Evolutionary conservation across 2,888 invertebrate genomes (phyloP).

Genomic region (Caenorhabditis japonica): DNA sequence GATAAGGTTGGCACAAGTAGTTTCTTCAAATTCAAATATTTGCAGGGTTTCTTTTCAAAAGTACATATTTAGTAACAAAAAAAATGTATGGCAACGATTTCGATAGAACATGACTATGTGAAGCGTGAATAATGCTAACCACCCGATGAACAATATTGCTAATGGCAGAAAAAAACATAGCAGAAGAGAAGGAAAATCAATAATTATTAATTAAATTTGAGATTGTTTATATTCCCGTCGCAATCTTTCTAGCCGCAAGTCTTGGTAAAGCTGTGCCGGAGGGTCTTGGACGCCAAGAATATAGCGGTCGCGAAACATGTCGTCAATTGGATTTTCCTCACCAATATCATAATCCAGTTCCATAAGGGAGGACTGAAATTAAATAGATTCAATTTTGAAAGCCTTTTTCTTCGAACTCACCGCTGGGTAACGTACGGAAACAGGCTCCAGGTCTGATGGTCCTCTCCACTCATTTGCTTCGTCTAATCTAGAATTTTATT

Average conservation of each 20-base stretch:
- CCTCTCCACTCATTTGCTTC: constrained; percentile 55
- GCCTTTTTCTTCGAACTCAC: constrained; percentile 4
- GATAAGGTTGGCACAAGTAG: too few relatives aligned
- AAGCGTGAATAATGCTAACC: too few relatives aligned
- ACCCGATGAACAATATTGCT: not conserved
- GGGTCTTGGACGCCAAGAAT: constrained; percentile 62
- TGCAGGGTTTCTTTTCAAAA: too few relatives aligned
- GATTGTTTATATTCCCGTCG: constrained; percentile 64
- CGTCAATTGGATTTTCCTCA: constrained; percentile 59
- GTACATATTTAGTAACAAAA: too few relatives aligned
- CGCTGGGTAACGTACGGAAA: constrained; percentile 38
- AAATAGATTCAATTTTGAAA: not conserved
- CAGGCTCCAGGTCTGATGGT: constrained; percentile 37
- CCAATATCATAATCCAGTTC: constrained; percentile 55
- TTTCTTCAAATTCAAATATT: too few relatives aligned
- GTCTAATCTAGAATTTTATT: constrained; percentile 45
- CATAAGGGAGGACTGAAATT: constrained; percentile 36
- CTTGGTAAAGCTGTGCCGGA: constrained; percentile 60
- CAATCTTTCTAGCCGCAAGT: constrained; percentile 60
- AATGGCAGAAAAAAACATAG: not conserved
- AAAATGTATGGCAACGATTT: too few relatives aligned
- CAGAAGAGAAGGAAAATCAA: not conserved
- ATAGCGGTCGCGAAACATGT: constrained; percentile 65
- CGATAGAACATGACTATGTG: too few relatives aligned
- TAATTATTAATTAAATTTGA: constrained; percentile 33